Evolutionary conservation across 2,797 vertebrate genomes (phyloP), one percentile per base, ranked within the genome.

Genomic region (Sorex maritimensis): DNA sequence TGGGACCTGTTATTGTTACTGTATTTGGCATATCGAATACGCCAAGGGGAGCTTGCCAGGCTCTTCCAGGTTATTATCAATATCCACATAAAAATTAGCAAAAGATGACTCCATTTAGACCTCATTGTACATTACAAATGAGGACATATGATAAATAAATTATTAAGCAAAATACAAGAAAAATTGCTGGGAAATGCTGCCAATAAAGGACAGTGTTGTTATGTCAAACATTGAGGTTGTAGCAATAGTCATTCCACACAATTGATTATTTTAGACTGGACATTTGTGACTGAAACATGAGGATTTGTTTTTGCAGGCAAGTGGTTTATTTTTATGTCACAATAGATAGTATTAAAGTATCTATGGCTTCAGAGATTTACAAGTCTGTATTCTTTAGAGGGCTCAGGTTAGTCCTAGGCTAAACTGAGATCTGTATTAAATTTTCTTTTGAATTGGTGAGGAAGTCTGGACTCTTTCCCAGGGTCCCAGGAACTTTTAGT

Each of bases 41-140:
- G 34, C 34, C 34, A 34, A 1, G 34, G 34, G 34, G 34, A 34
- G 34, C 34, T 34, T 34, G 34, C 34, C 34, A 52, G 15, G 4
- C 15, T 52, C 52, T 12, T 15, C 11, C 15, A 91, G 69, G 67
- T 65, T 88, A 85, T 77, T 88, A 88, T 77, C 69, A 85, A 93
- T 23, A 71, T 6, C 28, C 71, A 91, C 58, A 75, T 30, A 71
- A 88, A 88, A 86, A 6, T n/a, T 80, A 93, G 73, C 74, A 87
- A 79, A 87, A 19, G 61, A 80, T 30, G 6, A 84, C 46, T 44
- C 24, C 81, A 30, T 75, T 83, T 90, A 93, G 88, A 85, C 12
- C 24, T 93, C 65, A 78, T 24, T 81, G 73, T 44, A 44, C 41
- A 78, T 67, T 74, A 80, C 78, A 86, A 81, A 41, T 44, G 55